These are phyloP conservation scores for Cyphomyrus plagiostoma DNA, from an alignment of 2,113 vertebrate species.

Conservation along the genomic window DNA sequence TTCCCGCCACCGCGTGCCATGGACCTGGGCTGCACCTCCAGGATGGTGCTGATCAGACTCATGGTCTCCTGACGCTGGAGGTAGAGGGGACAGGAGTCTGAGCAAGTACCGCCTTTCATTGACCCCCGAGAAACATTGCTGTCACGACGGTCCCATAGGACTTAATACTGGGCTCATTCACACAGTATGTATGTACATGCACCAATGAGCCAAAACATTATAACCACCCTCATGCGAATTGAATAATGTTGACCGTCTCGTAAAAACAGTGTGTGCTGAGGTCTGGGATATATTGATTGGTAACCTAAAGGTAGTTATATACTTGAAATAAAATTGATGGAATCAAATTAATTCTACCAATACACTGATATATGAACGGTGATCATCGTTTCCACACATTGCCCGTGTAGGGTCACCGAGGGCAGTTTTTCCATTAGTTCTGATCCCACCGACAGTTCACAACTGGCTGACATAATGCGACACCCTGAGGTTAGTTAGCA, in stretches of 20 bases:
- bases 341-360: neutral
- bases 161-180: neutral
- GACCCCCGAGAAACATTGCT: neutral
- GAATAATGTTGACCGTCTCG: neutral
- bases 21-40: constrained; percentile 67
- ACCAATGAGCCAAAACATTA: neutral
- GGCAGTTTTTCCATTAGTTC: neutral
- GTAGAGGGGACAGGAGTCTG: constrained; percentile 9
- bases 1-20: constrained; percentile 56
- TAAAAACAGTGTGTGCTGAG: neutral
- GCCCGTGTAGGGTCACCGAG: neutral
- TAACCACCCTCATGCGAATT: neutral
- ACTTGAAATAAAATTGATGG: neutral
- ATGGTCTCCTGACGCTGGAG: constrained; percentile 63
- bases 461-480: neutral
- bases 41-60: constrained; percentile 60
- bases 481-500: neutral
- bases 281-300: neutral
- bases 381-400: neutral
- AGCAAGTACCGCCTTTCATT: constrained; percentile 15
- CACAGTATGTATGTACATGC: neutral
- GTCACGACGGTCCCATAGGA: neutral
- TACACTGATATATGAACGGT: neutral
- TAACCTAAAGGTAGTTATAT: neutral
- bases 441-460: neutral